These are phyloP conservation scores for Polia nebulosa DNA, from an alignment of 2,888 invertebrate species.

Conservation along the genomic window DNA sequence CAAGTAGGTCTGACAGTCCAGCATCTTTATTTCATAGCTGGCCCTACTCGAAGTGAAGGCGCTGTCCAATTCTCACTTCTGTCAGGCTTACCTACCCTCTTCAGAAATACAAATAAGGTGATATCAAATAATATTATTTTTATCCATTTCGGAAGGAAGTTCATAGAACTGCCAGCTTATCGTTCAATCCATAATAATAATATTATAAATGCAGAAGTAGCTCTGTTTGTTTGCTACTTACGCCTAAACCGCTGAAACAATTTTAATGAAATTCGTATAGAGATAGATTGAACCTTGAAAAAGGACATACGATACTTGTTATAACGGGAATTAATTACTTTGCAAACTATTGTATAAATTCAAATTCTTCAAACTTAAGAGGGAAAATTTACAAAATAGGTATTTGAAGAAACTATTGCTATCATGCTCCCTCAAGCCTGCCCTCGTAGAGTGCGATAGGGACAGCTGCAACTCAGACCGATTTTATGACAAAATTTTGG, in stretches of 20 bases:
- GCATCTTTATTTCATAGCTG: not conserved
- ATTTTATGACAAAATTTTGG: too few species aligned
- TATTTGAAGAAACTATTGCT: too few species aligned
- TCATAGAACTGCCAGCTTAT: not conserved
- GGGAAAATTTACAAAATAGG: too few species aligned
- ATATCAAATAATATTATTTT: not conserved
- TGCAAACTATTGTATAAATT: too few species aligned
- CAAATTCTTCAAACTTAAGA: too few species aligned
- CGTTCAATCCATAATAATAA: not conserved
- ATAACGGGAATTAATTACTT: too few species aligned
- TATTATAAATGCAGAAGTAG: not conserved
- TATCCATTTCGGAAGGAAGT: not conserved
- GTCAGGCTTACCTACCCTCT: not conserved
- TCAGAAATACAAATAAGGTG: constrained; percentile 11
- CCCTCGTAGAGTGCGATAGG: too few species aligned
- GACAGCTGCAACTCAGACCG: too few species aligned
- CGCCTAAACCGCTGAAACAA: not conserved
- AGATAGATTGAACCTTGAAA: not conserved
- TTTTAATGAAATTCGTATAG: not conserved
- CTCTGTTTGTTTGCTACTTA: not conserved
- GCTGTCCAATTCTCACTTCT: not conserved
- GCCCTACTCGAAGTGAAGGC: not conserved
- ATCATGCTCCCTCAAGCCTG: too few species aligned
- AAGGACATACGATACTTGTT: not conserved
- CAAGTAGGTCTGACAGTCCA: too few species aligned